Conservation (phyloP, 2,113 vertebrate species). For the Hucho hucho region DNA sequence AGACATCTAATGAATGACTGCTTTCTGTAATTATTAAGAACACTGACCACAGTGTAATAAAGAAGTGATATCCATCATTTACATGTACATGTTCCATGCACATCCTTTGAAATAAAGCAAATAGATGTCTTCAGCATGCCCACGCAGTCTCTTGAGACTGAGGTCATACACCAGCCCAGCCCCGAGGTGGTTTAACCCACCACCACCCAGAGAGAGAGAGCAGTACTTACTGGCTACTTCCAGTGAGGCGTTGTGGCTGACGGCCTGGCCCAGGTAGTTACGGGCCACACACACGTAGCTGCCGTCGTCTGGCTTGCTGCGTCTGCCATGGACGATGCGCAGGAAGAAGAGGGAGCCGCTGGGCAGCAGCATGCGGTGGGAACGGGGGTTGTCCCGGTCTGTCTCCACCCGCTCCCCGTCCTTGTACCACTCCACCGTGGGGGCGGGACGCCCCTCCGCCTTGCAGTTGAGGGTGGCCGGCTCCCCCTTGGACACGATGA, state of each 20-base stretch:
- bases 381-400: constrained; percentile 88
- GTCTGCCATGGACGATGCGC: constrained; percentile 88
- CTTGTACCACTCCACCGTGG: constrained; percentile 95
- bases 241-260: constrained; percentile 90
- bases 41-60: not conserved
- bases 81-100: not conserved
- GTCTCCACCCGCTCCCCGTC: constrained; percentile 92
- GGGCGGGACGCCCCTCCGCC: constrained; percentile 86
- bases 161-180: no score
- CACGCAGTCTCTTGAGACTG: no score
- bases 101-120: no score
- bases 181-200: not conserved
- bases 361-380: constrained; percentile 92
- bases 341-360: constrained; percentile 96
- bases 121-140: no score
- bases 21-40: not conserved
- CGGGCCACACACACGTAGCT: constrained; percentile 92
- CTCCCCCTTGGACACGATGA: constrained; percentile 91
- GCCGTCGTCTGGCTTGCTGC: constrained; percentile 91
- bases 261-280: constrained; percentile 91
- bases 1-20: not conserved
- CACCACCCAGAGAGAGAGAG: not conserved
- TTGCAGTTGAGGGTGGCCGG: constrained; percentile 93
- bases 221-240: constrained; percentile 87
- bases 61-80: not conserved